Base-by-base conservation (phyloP, 2,113 vertebrate species). In the Neotoma lepida region DNA sequence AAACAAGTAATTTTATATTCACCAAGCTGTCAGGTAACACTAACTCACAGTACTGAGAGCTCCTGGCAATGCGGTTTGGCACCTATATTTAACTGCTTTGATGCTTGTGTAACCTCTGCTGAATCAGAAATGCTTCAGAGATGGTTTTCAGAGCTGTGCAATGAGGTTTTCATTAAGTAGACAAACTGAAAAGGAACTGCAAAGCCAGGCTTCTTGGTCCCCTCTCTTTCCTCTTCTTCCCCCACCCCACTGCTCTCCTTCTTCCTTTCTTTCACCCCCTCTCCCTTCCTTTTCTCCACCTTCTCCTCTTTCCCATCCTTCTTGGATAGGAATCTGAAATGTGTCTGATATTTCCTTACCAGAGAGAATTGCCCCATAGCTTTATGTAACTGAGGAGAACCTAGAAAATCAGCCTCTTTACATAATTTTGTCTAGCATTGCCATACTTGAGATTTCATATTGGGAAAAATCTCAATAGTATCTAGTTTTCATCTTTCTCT, bases 11-110 rank as follows among this genome's bases (percentile, higher is more conserved):
- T 99, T 98, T 98, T 98, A 98, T 98, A 99, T 99, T 99, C 98
- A 98, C 98, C 96, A 98, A 98, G 98, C 99, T 99, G 99, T 99
- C 99, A 99, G 99, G 98, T 99, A 99, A 98, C 98, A 99, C 98
- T 98, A 98, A 98, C 98, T 99, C 98, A 98, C 98, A 98, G 98
- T 98, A 98, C 98, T 98, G 97, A 98, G 98, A 99, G 98, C 98
- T 98, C 97, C 97, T 99, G 99, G 99, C 99, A 98, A 96, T 99
- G 98, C 97, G 97, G 98, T 98, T 99, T 98, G 98, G 98, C 99
- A 99, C 99, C 99, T 99, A 98, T 98, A 98, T 98, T 98, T 98
- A 98, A 98, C 98, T 97, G 97, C 98, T 98, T 98, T 98, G 98
- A 98, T 98, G 98, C 97, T 98, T 98, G 98, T 95, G 82, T 98